Conservation (phyloP, 2,797 vertebrate genomes). For the Pyrrhura leucotis region DNA sequence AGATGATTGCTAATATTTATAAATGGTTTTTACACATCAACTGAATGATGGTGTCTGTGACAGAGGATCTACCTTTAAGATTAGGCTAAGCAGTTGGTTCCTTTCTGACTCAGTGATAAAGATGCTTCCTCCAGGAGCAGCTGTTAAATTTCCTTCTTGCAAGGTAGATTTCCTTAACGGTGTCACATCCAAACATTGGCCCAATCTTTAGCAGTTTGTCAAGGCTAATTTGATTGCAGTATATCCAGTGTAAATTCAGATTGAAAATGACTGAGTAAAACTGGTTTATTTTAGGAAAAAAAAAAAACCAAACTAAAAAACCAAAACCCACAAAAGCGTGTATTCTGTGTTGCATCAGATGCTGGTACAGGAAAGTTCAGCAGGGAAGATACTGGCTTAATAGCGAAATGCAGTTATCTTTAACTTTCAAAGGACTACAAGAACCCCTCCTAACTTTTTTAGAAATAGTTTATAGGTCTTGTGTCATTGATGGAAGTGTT, state of each 20-base stretch:
- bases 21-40: constrained; percentile 55
- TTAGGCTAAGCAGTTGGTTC: constrained; percentile 45
- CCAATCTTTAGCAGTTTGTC: constrained; percentile 12
- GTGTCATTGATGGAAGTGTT: neutral
- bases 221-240: neutral
- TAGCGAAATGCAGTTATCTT: neutral
- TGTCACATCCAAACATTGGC: neutral
- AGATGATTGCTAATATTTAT: constrained; percentile 68
- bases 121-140: constrained; percentile 59
- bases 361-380: neutral
- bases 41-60: constrained; percentile 36
- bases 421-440: neutral
- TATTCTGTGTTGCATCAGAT: neutral
- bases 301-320: neutral
- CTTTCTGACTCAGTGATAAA: constrained; percentile 58
- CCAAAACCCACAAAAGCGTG: fast-evolving
- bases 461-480: neutral
- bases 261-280: constrained; percentile 8
- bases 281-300: neutral
- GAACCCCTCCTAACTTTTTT: neutral
- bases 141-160: constrained; percentile 45
- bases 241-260: neutral
- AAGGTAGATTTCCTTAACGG: neutral
- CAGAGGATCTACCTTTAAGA: constrained; percentile 34
- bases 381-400: neutral